Percentiles rank a stretch among this genome's conserved stretches.
Evolutionary conservation across 2,888 invertebrate genomes (phyloP).

Genomic region (Zygothrica quintamaculata): DNA sequence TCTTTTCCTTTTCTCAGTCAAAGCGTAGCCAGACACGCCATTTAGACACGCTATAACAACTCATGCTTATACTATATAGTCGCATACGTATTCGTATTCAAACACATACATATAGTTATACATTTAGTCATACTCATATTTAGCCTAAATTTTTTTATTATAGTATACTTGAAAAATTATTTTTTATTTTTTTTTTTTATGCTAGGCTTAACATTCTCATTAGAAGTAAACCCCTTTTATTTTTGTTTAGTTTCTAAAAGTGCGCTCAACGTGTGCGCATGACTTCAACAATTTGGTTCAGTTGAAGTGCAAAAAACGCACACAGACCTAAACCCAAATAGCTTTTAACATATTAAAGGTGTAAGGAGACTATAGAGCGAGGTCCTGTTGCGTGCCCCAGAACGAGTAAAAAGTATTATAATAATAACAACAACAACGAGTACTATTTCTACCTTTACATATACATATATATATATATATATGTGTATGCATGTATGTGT

Average conservation of each 20-base stretch:
- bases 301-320: conserved; percentile 71
- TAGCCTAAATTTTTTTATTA: conserved; percentile 42
- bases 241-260: conserved; percentile 65
- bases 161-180: neutral
- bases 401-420: conserved; percentile 6
- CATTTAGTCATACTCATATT: conserved; percentile 41
- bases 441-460: conserved; percentile 12
- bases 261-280: conserved; percentile 73
- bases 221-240: conserved; percentile 56
- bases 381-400: conserved; percentile 70
- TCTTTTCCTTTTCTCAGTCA: too few species aligned
- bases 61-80: neutral
- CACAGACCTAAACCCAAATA: conserved; percentile 44
- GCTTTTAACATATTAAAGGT: neutral
- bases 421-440: conserved; percentile 20
- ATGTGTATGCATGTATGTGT: too few species aligned
- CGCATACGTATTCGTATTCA: conserved; percentile 28
- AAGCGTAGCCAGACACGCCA: conserved; percentile 64
- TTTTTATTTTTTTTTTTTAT: neutral
- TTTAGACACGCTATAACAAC: conserved; percentile 62
- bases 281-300: conserved; percentile 77
- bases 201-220: conserved; percentile 24
- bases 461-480: too few species aligned
- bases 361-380: conserved; percentile 20
- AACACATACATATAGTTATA: too few species aligned